Evolutionary conservation across 2,113 vertebrate genomes (phyloP), one percentile per base, ranked within the genome.

Genomic region (Chamaetylas fuelleborni): DNA sequence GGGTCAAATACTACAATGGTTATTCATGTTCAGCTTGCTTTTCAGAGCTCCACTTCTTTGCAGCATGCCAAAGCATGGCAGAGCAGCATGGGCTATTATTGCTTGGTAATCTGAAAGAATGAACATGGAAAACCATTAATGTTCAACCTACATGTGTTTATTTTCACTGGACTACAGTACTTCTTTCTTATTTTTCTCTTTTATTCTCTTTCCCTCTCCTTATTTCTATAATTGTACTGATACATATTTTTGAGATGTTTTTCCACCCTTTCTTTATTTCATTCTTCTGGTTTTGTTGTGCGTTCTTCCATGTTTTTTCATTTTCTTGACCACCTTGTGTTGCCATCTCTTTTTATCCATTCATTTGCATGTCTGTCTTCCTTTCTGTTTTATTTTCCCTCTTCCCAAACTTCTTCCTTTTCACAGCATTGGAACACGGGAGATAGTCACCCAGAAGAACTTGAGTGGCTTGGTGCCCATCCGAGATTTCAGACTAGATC

Each of bases 381-480:
- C 50, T 91, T 93, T 95, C 58, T 95, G 70, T 79, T 96, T 96
- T 89, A 82, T 97, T 98, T 95, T 91, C 93, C 97, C 95, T 97
- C 97, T 94, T 97, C 97, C 96, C 91, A 97, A 97, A 97, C 97
- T 95, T 97, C 96, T 97, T 98, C 98, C 98, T 98, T 98, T 98
- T 98, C 98, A 98, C 99, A 99, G 99, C 98, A 98, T 99, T 99
- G 99, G 99, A 97, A 99, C 99, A 94, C 98, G 99, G 98, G 99
- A 99, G 98, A 98, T 99, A 98, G 99, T 99, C 98, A 99, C 98
- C 97, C 99, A 99, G 99, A 99, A 99, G 99, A 99, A 99, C 98
- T 98, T 99, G 98, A 98, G 99, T 95, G 99, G 99, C 96, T 95
- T 99, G 98, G 98, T 99, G 98, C 99, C 99, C 82, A 98, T 99